Evolutionary conservation across 2,797 vertebrate genomes (phyloP), one percentile per base, ranked within the genome.

Genomic region (Danio tinwini): DNA sequence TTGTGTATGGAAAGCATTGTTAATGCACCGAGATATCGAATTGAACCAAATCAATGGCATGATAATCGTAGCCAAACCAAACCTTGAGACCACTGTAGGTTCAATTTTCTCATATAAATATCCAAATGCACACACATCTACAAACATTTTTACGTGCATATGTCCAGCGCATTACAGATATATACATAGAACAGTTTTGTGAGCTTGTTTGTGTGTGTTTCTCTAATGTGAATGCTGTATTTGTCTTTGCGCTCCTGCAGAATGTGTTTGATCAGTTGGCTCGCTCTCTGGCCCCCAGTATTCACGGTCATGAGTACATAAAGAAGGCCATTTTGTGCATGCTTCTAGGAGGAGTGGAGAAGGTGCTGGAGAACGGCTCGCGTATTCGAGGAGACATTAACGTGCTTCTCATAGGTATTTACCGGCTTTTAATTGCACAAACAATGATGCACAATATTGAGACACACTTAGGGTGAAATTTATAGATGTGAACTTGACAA

Each of bases 301-400:
- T 99, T 90, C 97, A 99, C 0, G 98, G 98, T 0, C 97, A 99
- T 0, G 94, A 96, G 62, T 99, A 97, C 88, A 98, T 99, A 80
- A 99, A 99, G 94, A 99, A 98, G 86, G 98, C 98, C 0, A 95
- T 99, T 85, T 95, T 99, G 1, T 99, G 98, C 87, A 93, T 99
- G 96, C 89, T 99, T 68, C 92, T 99, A 0, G 98, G 98, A 8
- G 98, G 98, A 0, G 96, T 98, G 83, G 98, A 99, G 90, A 98
- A 97, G 86, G 86, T 97, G 42, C 91, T 99, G 72, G 97, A 99
- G 39, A 99, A 99, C 0, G 97, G 96, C 37, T 97, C 95, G 0
- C 96, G 97, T 64, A 96, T 99, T 87, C 91, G 97, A 89, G 98
- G 98, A 78, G 98, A 99, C 91, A 98, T 99, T 90, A 99, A 99